phyloP scores from a whole-genome alignment of 2,888 invertebrate species.

The Agrotis ipsilon region DNA sequence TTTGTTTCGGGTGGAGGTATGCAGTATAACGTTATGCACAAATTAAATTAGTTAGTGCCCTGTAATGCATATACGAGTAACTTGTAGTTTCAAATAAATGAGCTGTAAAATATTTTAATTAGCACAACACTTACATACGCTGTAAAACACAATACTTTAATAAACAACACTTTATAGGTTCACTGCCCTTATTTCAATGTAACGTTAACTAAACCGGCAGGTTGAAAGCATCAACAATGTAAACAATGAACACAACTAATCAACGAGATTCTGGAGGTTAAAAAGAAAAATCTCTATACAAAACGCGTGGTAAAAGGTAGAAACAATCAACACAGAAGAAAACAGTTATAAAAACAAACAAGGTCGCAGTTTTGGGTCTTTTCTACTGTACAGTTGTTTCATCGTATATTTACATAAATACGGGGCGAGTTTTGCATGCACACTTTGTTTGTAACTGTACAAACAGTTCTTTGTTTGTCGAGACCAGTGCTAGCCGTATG shows the following conservation, averaged over 20 bases:
- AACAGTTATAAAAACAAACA: conserved; percentile 82
- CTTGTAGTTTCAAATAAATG: not conserved
- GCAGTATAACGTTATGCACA: not conserved
- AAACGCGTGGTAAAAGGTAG: conserved; percentile 66
- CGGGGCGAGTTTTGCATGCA: conserved; percentile 79
- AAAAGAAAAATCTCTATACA: conserved; percentile 26
- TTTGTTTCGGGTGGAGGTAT: not conserved
- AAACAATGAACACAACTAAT: conserved; percentile 41
- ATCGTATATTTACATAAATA: conserved; percentile 86
- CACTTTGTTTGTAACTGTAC: conserved; percentile 81
- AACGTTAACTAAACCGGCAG: conserved; percentile 17
- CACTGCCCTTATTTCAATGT: conserved; percentile 18
- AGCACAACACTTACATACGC: not conserved
- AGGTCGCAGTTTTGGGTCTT: conserved; percentile 78
- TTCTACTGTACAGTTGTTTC: conserved; percentile 81
- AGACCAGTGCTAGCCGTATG: conserved; percentile 69
- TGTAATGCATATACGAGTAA: not conserved
- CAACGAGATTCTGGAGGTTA: conserved; percentile 32
- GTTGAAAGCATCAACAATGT: conserved; percentile 39
- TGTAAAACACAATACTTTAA: conserved; percentile 10
- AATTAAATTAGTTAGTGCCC: not conserved
- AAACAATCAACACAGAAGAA: conserved; percentile 78
- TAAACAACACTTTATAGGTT: conserved; percentile 27
- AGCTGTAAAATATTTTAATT: conserved; percentile 25
- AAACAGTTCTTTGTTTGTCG: conserved; percentile 80